Evolutionary conservation across 2,113 vertebrate species (phyloP), one percentile per base, ranked within the genome.

Genomic region (Haplotaxodon microlepis): DNA sequence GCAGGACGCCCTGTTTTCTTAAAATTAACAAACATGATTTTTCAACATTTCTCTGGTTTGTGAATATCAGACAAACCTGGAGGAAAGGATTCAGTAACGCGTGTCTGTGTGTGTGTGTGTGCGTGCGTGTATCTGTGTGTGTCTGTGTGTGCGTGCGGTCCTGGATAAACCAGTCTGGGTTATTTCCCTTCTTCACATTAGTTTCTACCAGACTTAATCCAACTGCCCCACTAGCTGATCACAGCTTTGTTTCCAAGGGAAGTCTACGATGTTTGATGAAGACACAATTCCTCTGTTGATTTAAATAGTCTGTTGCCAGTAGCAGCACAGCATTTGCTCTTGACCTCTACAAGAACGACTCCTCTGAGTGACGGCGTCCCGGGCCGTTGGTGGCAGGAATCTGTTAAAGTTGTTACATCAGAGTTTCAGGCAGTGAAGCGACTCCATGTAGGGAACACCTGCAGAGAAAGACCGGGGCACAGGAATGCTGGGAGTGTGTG

Each of bases 401-500:
- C 19, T 66, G 47, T 69, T 11, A 27, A 21, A 73, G 53, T 24
- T 27, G 24, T 36, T 11, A 14, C n/a, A 5, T 38, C 69, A 40
- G 34, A n/a, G 59, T 71, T 84, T 90, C 86, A 82, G 80, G 81
- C 53, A 27, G n/a, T 29, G 63, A 56, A 81, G n/a, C 8, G 13
- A 73, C 19, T 76, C 71, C 61, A 10, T 50, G 59, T 36, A 29
- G n/a, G 19, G 81, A 54, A 71, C 85, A 69, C 38, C 31, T 81
- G 76, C 57, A 76, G 83, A 89, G 69, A 80, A 31, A 34, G 5
- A 5, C 56, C 51, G 21, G 9, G 13, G 76, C 6, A 24, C 13
- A 36, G 91, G 86, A 91, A 92, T 87, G 86, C 50, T 63, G 71
- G 0, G 66, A 83, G 84, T 81, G 87, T 84, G 51, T 42, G 24